Base-by-base conservation (phyloP, 2,797 vertebrate genomes). In the Acipenser transmontanus region DNA sequence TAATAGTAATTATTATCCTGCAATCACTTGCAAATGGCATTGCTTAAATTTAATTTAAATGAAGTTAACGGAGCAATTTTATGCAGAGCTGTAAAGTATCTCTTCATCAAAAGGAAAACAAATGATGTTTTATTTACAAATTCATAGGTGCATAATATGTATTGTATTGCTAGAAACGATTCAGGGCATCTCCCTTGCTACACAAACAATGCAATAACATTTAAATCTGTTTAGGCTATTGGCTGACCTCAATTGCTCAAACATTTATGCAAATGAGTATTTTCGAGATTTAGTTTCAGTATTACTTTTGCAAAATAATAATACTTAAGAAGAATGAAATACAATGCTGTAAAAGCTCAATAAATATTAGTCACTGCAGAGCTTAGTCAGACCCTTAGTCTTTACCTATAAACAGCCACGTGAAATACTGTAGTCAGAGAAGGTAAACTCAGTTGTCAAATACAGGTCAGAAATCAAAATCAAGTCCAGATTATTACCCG, bases 1-100 rank as follows among this genome's bases (percentile, higher is more conserved):
- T 82, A 73, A 82, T 78, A 73, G 77, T 81, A 86, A 89, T 87
- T 85, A 87, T 86, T 85, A 77, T 76, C 84, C 84, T 76, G 76
- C 79, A 80, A 75, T 68, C 66, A 73, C 78, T 74, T 71, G 80
- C 75, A 69, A 85, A 83, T 76, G 80, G 70, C 76, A 79, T 83
- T 84, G 83, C 83, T 88, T 84, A 82, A 79, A 83, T 86, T 84
- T 83, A 70, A 73, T 78, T 78, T 75, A 73, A 84, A 80, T 82
- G 9, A 8, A 70, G 69, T 77, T 65, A 71, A 49, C 14, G 56
- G 60, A 50, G 50, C 59, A 20, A 52, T 17, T 50, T 63, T 8
- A 74, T 14, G 62, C 64, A 65, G 68, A 66, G 62, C 48, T 50
- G 67, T 61, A 59, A 70, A 11, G 49, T 63, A 66, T 73, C 51